Conservation (phyloP, 2,888 invertebrate species). For the Drosophila limbata region DNA sequence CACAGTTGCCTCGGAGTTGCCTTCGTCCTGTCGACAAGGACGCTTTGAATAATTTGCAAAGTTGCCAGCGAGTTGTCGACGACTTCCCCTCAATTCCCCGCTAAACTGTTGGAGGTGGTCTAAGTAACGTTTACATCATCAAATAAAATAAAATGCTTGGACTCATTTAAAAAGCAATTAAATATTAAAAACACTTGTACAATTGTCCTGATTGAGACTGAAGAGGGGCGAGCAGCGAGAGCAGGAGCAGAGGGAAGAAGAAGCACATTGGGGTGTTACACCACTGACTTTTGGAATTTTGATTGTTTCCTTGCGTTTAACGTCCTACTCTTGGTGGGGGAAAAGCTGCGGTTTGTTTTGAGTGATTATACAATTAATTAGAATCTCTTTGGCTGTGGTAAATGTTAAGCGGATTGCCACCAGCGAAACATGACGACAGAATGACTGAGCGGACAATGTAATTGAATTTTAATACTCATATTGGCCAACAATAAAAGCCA, state of each 20-base stretch:
- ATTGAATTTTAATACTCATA: conserved; percentile 64
- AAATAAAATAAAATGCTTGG: conserved; percentile 79
- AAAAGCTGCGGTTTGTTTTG: conserved; percentile 66
- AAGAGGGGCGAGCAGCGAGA: background rate
- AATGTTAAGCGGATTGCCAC: conserved; percentile 46
- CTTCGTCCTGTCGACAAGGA: conserved; percentile 35
- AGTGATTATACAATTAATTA: conserved; percentile 80
- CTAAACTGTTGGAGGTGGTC: conserved; percentile 54
- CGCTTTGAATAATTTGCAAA: conserved; percentile 78
- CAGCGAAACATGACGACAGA: conserved; percentile 7
- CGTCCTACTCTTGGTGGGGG: background rate
- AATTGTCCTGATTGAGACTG: conserved; percentile 43
- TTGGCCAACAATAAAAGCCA: conserved; percentile 15
- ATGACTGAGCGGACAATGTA: conserved; percentile 29
- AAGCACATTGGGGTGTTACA: background rate
- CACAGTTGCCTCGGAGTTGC: conserved; percentile 17
- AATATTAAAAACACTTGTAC: conserved; percentile 81
- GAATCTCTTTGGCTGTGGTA: conserved; percentile 66
- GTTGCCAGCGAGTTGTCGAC: conserved; percentile 53
- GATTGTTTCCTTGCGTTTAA: conserved; percentile 76
- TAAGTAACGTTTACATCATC: conserved; percentile 79
- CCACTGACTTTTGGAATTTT: conserved; percentile 75
- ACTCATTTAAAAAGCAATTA: conserved; percentile 81
- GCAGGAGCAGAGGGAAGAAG: too few species aligned
- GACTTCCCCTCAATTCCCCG: conserved; percentile 3